Evolutionary conservation across 2,113 vertebrate genomes (phyloP), one percentile per base, ranked within the genome.

Genomic region (Pantherophis guttatus): DNA sequence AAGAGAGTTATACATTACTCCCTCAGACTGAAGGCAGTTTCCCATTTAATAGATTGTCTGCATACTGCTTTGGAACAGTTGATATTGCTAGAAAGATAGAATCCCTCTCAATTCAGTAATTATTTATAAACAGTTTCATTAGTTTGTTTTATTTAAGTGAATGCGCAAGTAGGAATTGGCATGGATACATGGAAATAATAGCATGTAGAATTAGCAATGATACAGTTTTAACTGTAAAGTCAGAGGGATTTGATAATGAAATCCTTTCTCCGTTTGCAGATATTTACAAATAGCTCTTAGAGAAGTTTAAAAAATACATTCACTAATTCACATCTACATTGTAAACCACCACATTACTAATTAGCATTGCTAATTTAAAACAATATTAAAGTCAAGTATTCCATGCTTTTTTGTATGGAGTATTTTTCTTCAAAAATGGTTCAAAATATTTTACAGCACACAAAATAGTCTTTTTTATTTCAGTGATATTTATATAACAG

Each of bases 401-500:
- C 96, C 70, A 75, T 23, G 81, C 86, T 94, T 95, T 92, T 93
- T 58, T 93, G 94, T 95, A 54, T 92, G 92, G 48, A 95, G 91
- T 86, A 93, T 95, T 97, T 96, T 96, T 95, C 85, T 93, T 95
- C 95, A 94, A 95, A 86, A 95, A 90, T 95, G 95, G 94, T 95
- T 96, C 87, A 97, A 98, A 98, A 97, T 96, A 96, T 97, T 96
- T 97, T 93, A 96, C 97, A 97, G 97, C 97, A 39, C 6, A 33
- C 21, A 89, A 95, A 94, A 95, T 95, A 97, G 95, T 97, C 95
- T 94, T 96, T 97, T 95, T 96, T 81, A 81, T 39, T 81, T 81
- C 33, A 39, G 2, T 81, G n/a, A 81, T 81, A 75, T 17, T 75
- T 75, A 33, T 33, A 39, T 81, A 33, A 81, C 33, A 39, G 2